phyloP scores from a whole-genome alignment of 2,888 invertebrate species.

The Hemithea aestivaria region DNA sequence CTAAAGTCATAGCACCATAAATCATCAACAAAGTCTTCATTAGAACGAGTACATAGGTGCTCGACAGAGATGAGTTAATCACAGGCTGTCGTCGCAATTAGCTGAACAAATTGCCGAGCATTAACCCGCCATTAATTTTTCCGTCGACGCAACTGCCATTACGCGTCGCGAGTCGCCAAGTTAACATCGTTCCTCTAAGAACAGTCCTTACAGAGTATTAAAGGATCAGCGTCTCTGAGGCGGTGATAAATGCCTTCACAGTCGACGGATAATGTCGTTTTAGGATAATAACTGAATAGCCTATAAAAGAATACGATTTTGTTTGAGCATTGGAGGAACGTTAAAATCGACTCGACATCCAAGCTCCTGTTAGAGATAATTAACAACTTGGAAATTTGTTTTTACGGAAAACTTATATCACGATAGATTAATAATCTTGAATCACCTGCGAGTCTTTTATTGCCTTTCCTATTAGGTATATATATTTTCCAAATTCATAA shows the following conservation, averaged over 20 bases:
- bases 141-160: constrained; percentile 46
- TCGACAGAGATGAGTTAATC: constrained; percentile 37
- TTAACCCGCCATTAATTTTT: constrained; percentile 57
- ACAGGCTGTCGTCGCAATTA: constrained; percentile 43
- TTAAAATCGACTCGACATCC: too few relatives aligned
- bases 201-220: constrained; percentile 41
- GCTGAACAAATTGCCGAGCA: constrained; percentile 44
- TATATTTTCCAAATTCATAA: too few relatives aligned
- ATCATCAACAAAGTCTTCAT: not conserved
- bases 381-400: too few relatives aligned
- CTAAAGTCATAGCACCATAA: too few relatives aligned
- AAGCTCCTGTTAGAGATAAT: too few relatives aligned
- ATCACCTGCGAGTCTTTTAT: too few relatives aligned
- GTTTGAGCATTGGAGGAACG: not conserved
- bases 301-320: constrained; percentile 12
- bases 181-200: constrained; percentile 48
- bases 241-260: constrained; percentile 50
- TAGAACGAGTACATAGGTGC: not conserved
- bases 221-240: constrained; percentile 50
- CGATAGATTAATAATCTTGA: too few relatives aligned
- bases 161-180: constrained; percentile 44
- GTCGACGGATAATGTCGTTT: constrained; percentile 21
- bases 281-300: constrained; percentile 20
- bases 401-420: too few relatives aligned
- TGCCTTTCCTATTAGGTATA: too few relatives aligned